Evolutionary conservation across 2,888 invertebrate genomes (phyloP), one percentile per base, ranked within the genome.

Genomic region (Syritta pipiens): DNA sequence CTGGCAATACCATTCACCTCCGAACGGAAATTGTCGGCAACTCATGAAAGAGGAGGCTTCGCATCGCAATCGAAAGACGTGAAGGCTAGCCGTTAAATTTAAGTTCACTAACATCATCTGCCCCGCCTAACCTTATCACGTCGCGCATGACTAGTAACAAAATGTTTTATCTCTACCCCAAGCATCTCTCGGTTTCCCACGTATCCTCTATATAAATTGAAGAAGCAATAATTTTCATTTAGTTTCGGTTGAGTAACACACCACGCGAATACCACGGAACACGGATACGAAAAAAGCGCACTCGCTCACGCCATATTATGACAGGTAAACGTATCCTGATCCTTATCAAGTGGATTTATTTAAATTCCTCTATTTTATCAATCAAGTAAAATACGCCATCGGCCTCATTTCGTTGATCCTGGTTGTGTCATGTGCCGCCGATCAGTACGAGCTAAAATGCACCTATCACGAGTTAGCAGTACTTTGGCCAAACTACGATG

Each of bases 401-500:
- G 12, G 14, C 37, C 10, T 17, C 1, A 4, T 37, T 37, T 17
- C 37, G 3, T 17, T 37, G 37, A 17, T 17, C 3, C 9, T 37
- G 19, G 10, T 37, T 14, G 37, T 7, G 4, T 37, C 37, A 4
- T 37, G 14, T 5, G 19, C 1, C 19, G 37, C n/a, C 9, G 3
- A 17, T 0, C 1, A 14, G 9, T 37, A 37, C 17, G 17, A 1
- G 1, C 12, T 46, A 81, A 82, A 83, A 81, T 88, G 87, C 79
- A 79, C 81, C 14, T 74, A 82, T 3, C 81, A 84, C 0, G 86
- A 87, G 75, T 67, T 86, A 2, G 84, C 85, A 65, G 85, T 86
- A 9, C 85, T 88, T 68, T 88, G 87, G 87, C 88, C 88, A 2
- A 86, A 86, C 83, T 87, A 86, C 44, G 81, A 84, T 65, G 85